Evolutionary conservation across 2,888 invertebrate species (phyloP).

Genomic region (Matsumyia berberina): DNA sequence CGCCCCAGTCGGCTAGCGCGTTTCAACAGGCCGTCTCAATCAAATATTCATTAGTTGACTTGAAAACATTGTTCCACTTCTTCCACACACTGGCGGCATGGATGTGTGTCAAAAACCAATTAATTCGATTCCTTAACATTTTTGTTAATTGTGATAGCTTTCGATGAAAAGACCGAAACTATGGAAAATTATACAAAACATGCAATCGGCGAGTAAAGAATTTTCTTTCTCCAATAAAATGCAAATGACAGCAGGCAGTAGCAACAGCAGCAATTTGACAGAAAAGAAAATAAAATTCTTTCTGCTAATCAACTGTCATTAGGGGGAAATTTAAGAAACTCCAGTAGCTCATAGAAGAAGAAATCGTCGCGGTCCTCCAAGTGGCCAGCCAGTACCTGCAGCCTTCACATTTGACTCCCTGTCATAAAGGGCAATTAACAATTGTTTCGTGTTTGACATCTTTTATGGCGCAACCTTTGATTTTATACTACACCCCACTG

Average conservation of each 20-base stretch:
- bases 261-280: slow-evolving; percentile 54
- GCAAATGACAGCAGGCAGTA: slow-evolving; percentile 61
- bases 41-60: slow-evolving; percentile 64
- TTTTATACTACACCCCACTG: slow-evolving; percentile 32
- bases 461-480: slow-evolving; percentile 67
- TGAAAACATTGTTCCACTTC: slow-evolving; percentile 49
- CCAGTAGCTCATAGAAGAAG: slow-evolving; percentile 51
- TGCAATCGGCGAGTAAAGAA: slow-evolving; percentile 25
- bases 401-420: slow-evolving; percentile 32
- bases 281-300: slow-evolving; percentile 46
- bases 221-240: slow-evolving; percentile 32
- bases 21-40: slow-evolving; percentile 56
- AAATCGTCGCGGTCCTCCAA: not conserved
- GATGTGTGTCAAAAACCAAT: slow-evolving; percentile 49
- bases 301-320: slow-evolving; percentile 66
- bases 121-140: slow-evolving; percentile 60
- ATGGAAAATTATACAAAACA: slow-evolving; percentile 66
- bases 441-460: slow-evolving; percentile 66
- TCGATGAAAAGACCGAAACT: slow-evolving; percentile 43
- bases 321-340: slow-evolving; percentile 22
- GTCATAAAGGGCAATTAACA: slow-evolving; percentile 66
- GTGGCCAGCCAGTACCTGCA: slow-evolving; percentile 24
- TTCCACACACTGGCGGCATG: slow-evolving; percentile 26
- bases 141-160: slow-evolving; percentile 55
- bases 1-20: not conserved